Evolutionary conservation across 1,140 invertebrate species (phyloP), one percentile per base, ranked within the genome.

Genomic region (Brachionus calyciflorus): DNA sequence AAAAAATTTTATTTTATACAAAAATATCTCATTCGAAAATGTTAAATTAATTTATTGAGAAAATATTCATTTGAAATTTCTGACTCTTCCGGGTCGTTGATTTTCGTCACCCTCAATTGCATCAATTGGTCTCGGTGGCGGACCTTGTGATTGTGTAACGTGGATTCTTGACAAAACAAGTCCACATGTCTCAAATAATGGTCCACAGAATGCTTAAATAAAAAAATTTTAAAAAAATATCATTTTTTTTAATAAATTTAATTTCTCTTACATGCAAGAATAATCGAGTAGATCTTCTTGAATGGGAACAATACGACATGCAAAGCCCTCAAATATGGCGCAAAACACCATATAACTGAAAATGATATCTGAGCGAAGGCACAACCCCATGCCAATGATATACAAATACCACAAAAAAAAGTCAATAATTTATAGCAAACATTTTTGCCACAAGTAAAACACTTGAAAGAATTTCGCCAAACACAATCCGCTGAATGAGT

Each of bases 301-400:
- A 82, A 24, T 53, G 81, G 53, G 44, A 78, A 70, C 7, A 84
- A 57, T 9, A 79, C 7, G 9, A 84, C 51, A 17, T 84, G 80
- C 2, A 83, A 51, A 44, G 81, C 30, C 44, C 78, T 57, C 28
- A 87, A 73, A 3, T 77, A 53, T 14, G 85, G 85, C 2, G 83
- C 82, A 17, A 84, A 77, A 48, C 79, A 77, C 86, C 86, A 87
- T 40, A 87, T 78, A 76, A 84, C 81, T 7, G 77, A 55, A 84
- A 91, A 92, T 1, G 90, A 88, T 2, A 91, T 83, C 79, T 89
- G 90, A 12, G 91, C 91, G 80, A 91, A 92, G 9, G 88, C 87
- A 78, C 89, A 89, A 1, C 91, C 91, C 53, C 91, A 85, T 77
- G 88, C 84, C 60, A 91, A 85, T 0, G 90, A 90, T 49, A 89